Base-by-base conservation (phyloP, 2,888 invertebrate species). In the Caenorhabditis macrosperma region DNA sequence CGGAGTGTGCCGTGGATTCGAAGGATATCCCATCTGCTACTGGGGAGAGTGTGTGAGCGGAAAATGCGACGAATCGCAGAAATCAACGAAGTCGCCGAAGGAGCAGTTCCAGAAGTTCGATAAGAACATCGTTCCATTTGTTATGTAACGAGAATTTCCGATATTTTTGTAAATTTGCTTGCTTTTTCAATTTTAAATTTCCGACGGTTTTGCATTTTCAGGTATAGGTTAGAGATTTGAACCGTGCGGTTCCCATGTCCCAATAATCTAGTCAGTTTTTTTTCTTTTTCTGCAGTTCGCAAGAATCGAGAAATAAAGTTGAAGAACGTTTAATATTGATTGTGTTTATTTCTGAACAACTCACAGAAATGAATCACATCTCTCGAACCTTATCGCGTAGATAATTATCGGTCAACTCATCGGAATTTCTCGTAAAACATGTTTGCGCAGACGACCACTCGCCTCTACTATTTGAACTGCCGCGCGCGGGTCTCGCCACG, bases 1-100 rank as follows among this genome's bases (percentile, higher is more conserved):
- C 28, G 90, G 89, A 17, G 85, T 85, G 55, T 90, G 90, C 64
- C 82, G 74, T 15, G 88, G 89, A 6, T 89, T 88, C 61, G 87
- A 88, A 54, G 82, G 63, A 3, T 78, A 74, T 17, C 77, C 75
- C 12, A 82, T 87, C n/a, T 89, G 89, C 68, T 88, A 82, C 67
- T 75, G 84, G 55, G 88, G 86, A 12, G 44, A 79, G 22, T 88
- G 88, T 71, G 74, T 86, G 2, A 48, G 82, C 22, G 87, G 87
- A 33, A 75, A 57, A 24, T 87, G 86, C 46, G 61, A 64, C 33
- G 79, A 80, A 41, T 54, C 28, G 30, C 67, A 22, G 9, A 57
- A 64, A 38, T 30, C 67, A 33, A 64, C 33, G 52, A 55, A 68
- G 15, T n/a, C 28, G 12, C 28, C 28, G n/a, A 12, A 48, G 20